Percentiles rank a stretch among this genome's conserved stretches.
phyloP scores from a whole-genome alignment of 2,113 vertebrate species.

The Cebus imitator region DNA sequence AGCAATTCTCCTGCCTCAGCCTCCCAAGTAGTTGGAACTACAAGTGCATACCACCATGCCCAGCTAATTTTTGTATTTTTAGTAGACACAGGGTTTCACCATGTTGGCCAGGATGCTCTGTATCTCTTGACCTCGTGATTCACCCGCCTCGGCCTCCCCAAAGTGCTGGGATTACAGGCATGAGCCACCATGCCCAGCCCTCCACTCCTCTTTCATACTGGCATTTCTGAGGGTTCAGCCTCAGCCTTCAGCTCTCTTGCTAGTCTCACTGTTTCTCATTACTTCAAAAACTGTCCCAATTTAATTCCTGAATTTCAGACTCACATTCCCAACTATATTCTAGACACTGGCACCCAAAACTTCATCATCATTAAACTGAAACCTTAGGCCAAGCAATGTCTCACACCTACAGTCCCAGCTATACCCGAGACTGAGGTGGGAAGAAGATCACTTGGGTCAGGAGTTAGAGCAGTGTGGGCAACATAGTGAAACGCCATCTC shows the following conservation, averaged over 20 bases:
- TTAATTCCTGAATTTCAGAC: background rate
- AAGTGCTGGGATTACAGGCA: too few species aligned
- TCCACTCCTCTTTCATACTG: rapidly evolving
- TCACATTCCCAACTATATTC: constrained; percentile 1
- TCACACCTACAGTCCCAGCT: background rate
- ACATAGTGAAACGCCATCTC: background rate
- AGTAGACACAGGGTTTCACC: too few species aligned
- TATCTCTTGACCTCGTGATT: too few species aligned
- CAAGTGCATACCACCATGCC: too few species aligned
- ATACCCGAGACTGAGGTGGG: background rate
- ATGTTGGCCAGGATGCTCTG: too few species aligned
- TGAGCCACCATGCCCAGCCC: too few species aligned
- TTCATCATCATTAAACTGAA: background rate
- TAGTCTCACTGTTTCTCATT: too few species aligned
- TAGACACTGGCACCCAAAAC: background rate
- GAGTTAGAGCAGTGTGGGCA: background rate
- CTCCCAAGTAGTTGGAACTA: too few species aligned
- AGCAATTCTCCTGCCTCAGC: too few species aligned
- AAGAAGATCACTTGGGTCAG: background rate
- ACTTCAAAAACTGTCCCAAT: background rate
- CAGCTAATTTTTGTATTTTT: too few species aligned
- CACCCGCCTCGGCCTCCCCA: too few species aligned
- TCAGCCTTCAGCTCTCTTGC: background rate
- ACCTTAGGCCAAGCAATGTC: background rate
- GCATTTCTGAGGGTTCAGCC: background rate